Conservation (phyloP, 1,140 invertebrate genomes). For the Caenorhabditis briggsae region DNA sequence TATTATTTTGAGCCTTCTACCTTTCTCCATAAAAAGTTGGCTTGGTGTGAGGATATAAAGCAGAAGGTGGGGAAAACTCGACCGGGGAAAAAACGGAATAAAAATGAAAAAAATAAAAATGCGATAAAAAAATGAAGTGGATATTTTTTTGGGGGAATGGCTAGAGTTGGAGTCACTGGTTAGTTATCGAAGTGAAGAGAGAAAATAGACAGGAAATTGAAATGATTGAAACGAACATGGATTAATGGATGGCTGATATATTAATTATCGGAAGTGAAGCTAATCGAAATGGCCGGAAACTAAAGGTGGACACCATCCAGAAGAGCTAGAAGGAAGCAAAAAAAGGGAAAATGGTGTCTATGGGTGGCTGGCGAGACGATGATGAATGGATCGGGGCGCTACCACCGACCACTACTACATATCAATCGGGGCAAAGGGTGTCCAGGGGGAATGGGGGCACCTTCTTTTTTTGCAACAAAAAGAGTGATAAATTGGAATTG, state of each 20-base stretch:
- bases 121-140: conserved; percentile 7
- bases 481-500: conserved; percentile 26
- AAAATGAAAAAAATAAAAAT: conserved; percentile 43
- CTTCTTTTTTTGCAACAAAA: conserved; percentile 37
- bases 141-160: neutral
- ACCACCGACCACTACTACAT: neutral
- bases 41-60: neutral
- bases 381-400: conserved; percentile 36
- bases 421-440: neutral
- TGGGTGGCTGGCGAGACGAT: conserved; percentile 51
- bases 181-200: neutral
- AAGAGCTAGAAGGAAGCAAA: neutral
- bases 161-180: neutral
- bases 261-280: conserved; percentile 38
- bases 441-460: conserved; percentile 2
- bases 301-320: neutral
- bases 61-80: neutral
- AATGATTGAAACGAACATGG: neutral
- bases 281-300: conserved; percentile 26
- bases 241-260: neutral
- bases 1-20: neutral
- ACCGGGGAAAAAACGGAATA: neutral
- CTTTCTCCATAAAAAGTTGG: conserved; percentile 30
- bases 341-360: conserved; percentile 1
- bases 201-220: conserved; percentile 13